Percentiles rank a stretch among this genome's conserved stretches.
phyloP scores from a whole-genome alignment of 2,113 vertebrate genomes.

The Equus quagga region DNA sequence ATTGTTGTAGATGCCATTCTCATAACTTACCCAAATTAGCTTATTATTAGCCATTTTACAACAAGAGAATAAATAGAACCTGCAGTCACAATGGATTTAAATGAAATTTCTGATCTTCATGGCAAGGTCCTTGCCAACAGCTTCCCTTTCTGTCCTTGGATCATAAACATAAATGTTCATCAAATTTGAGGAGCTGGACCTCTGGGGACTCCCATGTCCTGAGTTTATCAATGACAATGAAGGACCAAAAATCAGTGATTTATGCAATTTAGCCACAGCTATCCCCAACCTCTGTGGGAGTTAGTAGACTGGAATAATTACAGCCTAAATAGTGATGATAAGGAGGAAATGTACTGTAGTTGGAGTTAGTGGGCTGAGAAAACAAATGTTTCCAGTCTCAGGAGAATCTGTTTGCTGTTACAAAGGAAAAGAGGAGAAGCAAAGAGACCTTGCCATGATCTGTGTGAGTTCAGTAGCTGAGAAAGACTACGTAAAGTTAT shows the following conservation, averaged over 20 bases:
- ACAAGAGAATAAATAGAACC: slow-evolving; percentile 45
- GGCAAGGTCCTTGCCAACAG: slow-evolving; percentile 17
- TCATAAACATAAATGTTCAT: neutral
- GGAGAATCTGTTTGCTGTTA: slow-evolving; percentile 48
- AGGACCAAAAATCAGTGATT: slow-evolving; percentile 80
- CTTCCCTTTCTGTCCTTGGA: neutral
- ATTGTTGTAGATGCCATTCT: neutral
- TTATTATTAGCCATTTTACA: neutral
- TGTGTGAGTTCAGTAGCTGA: neutral
- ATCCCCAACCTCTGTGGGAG: slow-evolving; percentile 76
- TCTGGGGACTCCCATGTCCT: slow-evolving; percentile 52
- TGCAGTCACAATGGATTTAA: neutral
- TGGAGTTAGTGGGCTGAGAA: slow-evolving; percentile 84
- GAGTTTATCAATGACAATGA: slow-evolving; percentile 60
- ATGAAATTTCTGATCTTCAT: slow-evolving; percentile 61
- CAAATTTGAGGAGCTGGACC: slow-evolving; percentile 7
- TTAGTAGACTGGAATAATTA: slow-evolving; percentile 84
- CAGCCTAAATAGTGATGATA: slow-evolving; percentile 79
- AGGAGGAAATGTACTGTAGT: slow-evolving; percentile 77
- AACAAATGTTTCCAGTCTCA: slow-evolving; percentile 68
- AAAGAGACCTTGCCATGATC: slow-evolving; percentile 38
- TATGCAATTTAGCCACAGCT: slow-evolving; percentile 55
- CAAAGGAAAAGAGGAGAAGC: slow-evolving; percentile 34
- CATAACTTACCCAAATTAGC: neutral
- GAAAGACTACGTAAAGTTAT: neutral